A percentile compares a stretch with the other conserved stretches of the same genome.
phyloP scores from a whole-genome alignment of 2,888 invertebrate species.

The Nomada fucata region DNA sequence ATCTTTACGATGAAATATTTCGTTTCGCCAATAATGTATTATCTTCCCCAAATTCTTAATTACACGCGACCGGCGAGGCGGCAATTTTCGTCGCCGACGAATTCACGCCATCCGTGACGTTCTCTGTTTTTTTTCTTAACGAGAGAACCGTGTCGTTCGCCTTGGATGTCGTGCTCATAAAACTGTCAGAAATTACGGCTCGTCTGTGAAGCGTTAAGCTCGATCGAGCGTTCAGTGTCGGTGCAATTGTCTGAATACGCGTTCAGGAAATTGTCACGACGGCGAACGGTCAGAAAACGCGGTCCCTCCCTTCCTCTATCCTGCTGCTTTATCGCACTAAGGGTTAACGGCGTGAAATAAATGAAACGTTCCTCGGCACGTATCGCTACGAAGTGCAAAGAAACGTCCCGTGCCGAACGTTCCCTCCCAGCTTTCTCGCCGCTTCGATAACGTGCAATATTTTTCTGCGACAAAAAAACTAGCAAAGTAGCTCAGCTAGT shows the following conservation, averaged over 20 bases:
- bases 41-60: background rate
- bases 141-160: background rate
- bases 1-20: background rate
- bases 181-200: background rate
- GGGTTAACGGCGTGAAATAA: constrained; percentile 43
- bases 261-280: constrained; percentile 28
- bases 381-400: constrained; percentile 55
- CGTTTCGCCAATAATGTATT: background rate
- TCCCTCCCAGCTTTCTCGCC: constrained; percentile 5
- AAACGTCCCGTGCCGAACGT: constrained; percentile 70
- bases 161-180: background rate
- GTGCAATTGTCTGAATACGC: background rate
- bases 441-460: background rate
- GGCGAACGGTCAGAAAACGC: constrained; percentile 5
- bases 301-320: constrained; percentile 15
- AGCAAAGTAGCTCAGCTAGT: constrained; percentile 54
- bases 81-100: background rate
- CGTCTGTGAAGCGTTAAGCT: background rate
- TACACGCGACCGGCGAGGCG: background rate
- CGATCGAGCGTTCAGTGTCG: background rate
- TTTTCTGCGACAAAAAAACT: constrained; percentile 44
- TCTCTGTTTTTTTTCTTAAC: background rate
- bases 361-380: constrained; percentile 51
- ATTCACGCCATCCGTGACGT: background rate
- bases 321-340: constrained; percentile 24